Conservation (phyloP, 2,797 vertebrate species). For the Liparis tanakae region DNA sequence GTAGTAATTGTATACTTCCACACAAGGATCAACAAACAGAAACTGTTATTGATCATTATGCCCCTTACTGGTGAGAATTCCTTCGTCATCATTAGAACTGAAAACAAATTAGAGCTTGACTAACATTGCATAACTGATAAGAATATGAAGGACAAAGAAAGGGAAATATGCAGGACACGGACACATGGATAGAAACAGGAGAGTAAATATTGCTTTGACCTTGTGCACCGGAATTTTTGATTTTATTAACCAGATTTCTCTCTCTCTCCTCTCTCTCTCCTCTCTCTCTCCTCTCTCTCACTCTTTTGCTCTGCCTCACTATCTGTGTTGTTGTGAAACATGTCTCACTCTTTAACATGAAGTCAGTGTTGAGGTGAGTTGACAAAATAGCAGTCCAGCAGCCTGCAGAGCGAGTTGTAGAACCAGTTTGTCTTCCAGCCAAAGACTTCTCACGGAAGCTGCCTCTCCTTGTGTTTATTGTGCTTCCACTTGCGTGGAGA, state of each 20-base stretch:
- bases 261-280: neutral
- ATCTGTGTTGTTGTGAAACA: constrained; percentile 17
- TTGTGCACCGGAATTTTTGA: constrained; percentile 43
- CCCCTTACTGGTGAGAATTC: constrained; percentile 5
- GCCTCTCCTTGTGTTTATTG: neutral
- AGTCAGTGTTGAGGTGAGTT: constrained; percentile 26
- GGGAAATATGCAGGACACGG: constrained; percentile 11
- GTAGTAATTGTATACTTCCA: neutral
- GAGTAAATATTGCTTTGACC: constrained; percentile 64
- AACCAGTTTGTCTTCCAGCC: constrained; percentile 63
- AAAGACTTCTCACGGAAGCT: neutral
- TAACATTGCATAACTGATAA: constrained; percentile 41
- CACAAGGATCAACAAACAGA: neutral
- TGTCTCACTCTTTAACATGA: neutral
- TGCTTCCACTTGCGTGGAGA: neutral
- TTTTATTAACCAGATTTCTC: constrained; percentile 7
- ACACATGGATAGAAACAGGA: constrained; percentile 14
- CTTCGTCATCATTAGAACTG: constrained; percentile 31
- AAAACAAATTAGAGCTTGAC: constrained; percentile 1
- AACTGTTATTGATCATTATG: neutral
- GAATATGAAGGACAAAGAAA: constrained; percentile 22
- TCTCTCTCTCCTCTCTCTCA: neutral
- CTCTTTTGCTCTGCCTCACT: neutral
- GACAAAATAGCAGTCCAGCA: constrained; percentile 52
- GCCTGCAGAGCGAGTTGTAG: constrained; percentile 23